Conservation (phyloP, 2,888 invertebrate genomes). For the Caradrina clavipalpis region DNA sequence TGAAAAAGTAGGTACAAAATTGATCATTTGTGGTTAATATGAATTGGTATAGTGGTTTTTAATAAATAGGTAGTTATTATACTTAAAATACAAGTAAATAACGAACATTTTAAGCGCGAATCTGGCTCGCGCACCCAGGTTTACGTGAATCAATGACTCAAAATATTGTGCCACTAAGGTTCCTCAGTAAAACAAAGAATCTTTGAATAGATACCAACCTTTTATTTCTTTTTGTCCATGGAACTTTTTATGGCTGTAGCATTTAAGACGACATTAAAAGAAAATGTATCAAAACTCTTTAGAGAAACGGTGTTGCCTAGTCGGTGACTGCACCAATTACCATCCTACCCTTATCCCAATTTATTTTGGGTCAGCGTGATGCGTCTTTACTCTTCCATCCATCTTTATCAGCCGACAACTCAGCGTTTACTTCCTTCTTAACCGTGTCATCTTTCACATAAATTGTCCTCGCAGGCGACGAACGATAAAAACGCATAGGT, state of each 20-base stretch:
- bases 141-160: slow-evolving; percentile 6
- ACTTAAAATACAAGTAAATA: neutral
- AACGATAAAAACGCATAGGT: neutral
- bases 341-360: slow-evolving; percentile 39
- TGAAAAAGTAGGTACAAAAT: neutral
- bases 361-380: slow-evolving; percentile 31
- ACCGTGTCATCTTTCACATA: slow-evolving; percentile 51
- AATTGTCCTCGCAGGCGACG: slow-evolving; percentile 33
- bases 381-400: slow-evolving; percentile 35
- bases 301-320: neutral
- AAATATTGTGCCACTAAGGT: slow-evolving; percentile 7
- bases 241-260: too few species aligned
- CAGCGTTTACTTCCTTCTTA: slow-evolving; percentile 42
- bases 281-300: neutral
- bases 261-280: neutral
- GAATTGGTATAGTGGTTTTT: neutral
- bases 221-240: too few species aligned
- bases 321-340: neutral
- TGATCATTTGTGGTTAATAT: neutral
- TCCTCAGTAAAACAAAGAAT: slow-evolving; percentile 6
- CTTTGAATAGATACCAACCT: neutral
- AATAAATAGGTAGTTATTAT: neutral
- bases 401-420: slow-evolving; percentile 44
- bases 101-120: neutral
- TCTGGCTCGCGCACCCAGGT: neutral